Conservation (phyloP, 2,797 vertebrate species). For the Malurus splendens region DNA sequence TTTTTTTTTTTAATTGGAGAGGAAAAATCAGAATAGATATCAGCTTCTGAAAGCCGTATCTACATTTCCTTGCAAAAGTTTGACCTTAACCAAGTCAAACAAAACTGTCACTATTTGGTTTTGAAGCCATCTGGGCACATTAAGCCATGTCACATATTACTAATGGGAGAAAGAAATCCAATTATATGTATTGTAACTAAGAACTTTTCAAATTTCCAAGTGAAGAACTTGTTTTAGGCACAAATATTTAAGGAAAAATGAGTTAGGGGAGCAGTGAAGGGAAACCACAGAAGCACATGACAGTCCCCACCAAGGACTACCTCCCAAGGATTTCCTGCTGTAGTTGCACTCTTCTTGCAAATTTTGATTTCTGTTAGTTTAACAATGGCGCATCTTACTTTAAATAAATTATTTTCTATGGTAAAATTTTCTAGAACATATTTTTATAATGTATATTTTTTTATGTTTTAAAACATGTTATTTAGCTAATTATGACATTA, state of each 20-base stretch:
- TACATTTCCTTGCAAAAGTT: background rate
- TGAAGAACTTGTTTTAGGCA: background rate
- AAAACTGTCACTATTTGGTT: background rate
- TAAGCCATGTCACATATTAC: background rate
- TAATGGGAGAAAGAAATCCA: background rate
- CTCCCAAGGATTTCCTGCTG: background rate
- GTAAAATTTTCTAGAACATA: background rate
- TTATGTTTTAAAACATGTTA: background rate
- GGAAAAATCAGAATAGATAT: background rate
- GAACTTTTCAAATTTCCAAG: background rate
- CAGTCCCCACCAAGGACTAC: background rate
- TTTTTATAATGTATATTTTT: background rate
- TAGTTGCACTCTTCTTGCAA: background rate
- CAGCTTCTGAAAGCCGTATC: background rate
- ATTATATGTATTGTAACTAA: background rate
- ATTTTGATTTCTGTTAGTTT: background rate
- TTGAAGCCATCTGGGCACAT: background rate
- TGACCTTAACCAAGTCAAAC: background rate
- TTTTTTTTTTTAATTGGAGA: background rate
- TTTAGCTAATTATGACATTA: background rate
- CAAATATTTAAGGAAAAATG: background rate
- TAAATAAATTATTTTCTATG: background rate
- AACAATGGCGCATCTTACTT: background rate
- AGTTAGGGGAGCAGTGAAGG: background rate
- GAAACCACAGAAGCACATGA: background rate